Evolutionary conservation across 2,113 vertebrate species (phyloP), one percentile per base, ranked within the genome.

Genomic region (Emberiza fucata): DNA sequence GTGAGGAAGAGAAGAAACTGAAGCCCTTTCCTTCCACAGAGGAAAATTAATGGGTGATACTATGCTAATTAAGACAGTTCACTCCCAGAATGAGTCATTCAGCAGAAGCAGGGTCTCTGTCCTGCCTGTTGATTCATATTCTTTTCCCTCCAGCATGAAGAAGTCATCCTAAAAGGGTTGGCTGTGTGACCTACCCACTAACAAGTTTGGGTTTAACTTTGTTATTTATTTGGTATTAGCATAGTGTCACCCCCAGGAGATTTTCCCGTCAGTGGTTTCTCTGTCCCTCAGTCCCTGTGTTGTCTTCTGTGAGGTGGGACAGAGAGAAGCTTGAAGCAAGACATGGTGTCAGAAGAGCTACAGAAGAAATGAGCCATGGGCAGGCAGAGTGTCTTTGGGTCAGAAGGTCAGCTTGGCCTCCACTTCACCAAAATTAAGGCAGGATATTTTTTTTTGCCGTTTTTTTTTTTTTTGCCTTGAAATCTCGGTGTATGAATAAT

Each of bases 71-170:
- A 95, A 95, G 70, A 81, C 56, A 71, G 68, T 97, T 96, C 89
- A 53, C 63, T 97, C 81, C 39, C 90, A 51, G 35, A 73, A 96
- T 95, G 95, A 97, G 81, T 97, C 97, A 97, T 72, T 94, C 83
- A 22, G 51, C 75, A 85, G 60, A 86, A 64, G 48, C 65, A 85
- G 90, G 89, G 83, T 92, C 87, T 92, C 57, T 90, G 33, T 97
- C 85, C 59, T 97, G 97, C 97, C 96, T 97, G 95, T 97, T 97
- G 97, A 96, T 97, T 97, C 96, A 90, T 95, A 86, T 91, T 93
- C 86, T 94, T 91, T 89, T 50, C 59, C 53, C 54, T 68, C 81
- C 54, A 89, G 81, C 94, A 95, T 86, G 45, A 48, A 77, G 71
- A 87, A 91, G 60, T 92, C 4, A 1, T 82, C 68, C 95, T 92